Conservation (phyloP, 2,113 vertebrate genomes). For the Cyanoramphus novaezelandiae region DNA sequence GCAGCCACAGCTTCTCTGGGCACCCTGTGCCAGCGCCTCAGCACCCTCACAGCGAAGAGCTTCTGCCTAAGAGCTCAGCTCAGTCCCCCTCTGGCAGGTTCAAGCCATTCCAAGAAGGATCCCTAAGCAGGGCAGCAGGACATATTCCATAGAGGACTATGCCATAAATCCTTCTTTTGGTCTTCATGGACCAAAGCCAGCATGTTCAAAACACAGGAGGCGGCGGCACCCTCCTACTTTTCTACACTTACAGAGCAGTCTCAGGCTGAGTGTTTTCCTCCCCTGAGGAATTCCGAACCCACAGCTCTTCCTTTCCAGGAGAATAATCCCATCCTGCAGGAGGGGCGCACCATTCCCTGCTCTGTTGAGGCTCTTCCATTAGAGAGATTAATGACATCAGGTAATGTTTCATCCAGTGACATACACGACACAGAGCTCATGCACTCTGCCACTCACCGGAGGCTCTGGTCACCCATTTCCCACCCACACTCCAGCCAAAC, state of each 20-base stretch:
- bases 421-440: not conserved
- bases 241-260: not conserved
- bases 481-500: not conserved
- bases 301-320: not conserved
- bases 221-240: not conserved
- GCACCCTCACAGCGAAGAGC: not conserved
- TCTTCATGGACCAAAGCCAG: not conserved
- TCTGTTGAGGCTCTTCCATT: not conserved
- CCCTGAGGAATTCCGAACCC: not conserved
- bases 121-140: not conserved
- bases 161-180: not conserved
- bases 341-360: not conserved
- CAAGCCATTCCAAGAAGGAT: not conserved
- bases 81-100: not conserved
- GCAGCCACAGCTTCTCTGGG: too few species aligned
- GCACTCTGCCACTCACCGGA: not conserved
- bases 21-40: not conserved
- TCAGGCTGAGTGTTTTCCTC: not conserved
- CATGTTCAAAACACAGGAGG: not conserved
- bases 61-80: not conserved
- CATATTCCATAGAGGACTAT: rapidly evolving
- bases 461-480: not conserved
- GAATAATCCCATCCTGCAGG: not conserved
- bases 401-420: not conserved
- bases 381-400: not conserved